phyloP scores from a whole-genome alignment of 2,797 vertebrate genomes.

The Anolis apletophallus region DNA sequence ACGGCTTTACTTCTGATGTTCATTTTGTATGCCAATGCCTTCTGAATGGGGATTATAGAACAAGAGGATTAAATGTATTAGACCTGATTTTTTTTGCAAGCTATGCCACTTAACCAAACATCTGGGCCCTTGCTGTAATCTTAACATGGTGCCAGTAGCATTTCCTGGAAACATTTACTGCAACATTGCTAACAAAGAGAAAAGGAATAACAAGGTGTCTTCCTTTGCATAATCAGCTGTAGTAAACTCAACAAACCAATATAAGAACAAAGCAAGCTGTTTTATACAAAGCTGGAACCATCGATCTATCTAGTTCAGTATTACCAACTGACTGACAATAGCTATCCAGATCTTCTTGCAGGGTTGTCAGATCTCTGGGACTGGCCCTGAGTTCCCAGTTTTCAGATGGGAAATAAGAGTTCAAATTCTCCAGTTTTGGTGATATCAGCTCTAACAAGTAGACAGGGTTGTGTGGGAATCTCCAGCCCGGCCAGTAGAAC shows the following conservation, averaged over 20 bases:
- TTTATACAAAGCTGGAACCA: no score
- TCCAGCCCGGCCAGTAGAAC: no score
- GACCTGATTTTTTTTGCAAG: not conserved
- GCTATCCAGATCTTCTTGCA: no score
- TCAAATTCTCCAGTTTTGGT: no score
- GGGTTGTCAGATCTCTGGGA: no score
- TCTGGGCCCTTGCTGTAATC: not conserved
- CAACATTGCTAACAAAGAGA: not conserved
- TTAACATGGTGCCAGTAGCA: not conserved
- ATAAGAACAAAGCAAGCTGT: not conserved
- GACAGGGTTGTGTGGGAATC: no score
- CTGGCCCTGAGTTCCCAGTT: no score
- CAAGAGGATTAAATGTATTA: not conserved
- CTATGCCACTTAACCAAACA: not conserved
- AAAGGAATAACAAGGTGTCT: not conserved
- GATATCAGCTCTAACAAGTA: no score
- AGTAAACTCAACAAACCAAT: no score
- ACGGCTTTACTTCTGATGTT: not conserved
- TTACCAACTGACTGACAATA: no score
- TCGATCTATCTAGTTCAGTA: no score
- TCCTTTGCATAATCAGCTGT: not conserved
- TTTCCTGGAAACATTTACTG: not conserved
- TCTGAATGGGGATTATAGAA: conserved; percentile 3
- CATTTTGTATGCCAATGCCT: not conserved
- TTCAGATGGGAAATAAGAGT: no score